Base-by-base conservation (phyloP, 2,113 vertebrate species). In the Hippocampus comes region DNA sequence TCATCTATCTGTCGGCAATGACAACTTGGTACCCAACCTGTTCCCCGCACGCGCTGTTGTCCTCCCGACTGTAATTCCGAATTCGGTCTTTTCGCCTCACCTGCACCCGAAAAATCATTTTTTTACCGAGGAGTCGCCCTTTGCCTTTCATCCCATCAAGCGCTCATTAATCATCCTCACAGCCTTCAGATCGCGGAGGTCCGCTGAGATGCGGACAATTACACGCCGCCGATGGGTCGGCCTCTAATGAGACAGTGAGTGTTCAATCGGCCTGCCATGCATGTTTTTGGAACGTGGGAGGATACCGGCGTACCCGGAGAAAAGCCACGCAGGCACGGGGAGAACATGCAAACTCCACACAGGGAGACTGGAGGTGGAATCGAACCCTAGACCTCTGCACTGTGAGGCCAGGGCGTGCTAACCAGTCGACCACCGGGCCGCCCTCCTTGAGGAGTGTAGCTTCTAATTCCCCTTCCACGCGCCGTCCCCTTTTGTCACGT, bases 141-240 rank as follows among this genome's bases (percentile, higher is more conserved):
- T 69, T 71, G 78, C 77, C 84, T 80, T 79, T 82, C 79, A 75
- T 70, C 79, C 76, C 88, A 87, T 82, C 88, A 78, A 89, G 63
- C 79, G 78, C 57, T 67, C 86, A 88, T 94, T 92, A 88, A 90
- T 93, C 91, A 92, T 91, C 82, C 86, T 90, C 89, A 90, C 84
- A 87, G 55, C 82, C 81, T 79, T 91, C 82, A 68, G 78, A 67
- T 78, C 78, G 57, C 53, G 18, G 21, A 4, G 25, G 71, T 79
- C 59, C 72, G 42, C 25, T 48, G 67, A 68, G 61, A 63, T 74
- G 20, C 68, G 57, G 42, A 56, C 77, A 42, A 72, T 68, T 57
- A 68, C 65, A 60, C 53, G n/a, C 68, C 23, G 68, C 74, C 66
- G 66, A 14, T 25, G 68, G 68, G 66, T 51, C 71, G 53, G 53